These are phyloP conservation scores for Sesia bembeciformis DNA, from an alignment of 2,888 invertebrate genomes.

Conservation along the genomic window DNA sequence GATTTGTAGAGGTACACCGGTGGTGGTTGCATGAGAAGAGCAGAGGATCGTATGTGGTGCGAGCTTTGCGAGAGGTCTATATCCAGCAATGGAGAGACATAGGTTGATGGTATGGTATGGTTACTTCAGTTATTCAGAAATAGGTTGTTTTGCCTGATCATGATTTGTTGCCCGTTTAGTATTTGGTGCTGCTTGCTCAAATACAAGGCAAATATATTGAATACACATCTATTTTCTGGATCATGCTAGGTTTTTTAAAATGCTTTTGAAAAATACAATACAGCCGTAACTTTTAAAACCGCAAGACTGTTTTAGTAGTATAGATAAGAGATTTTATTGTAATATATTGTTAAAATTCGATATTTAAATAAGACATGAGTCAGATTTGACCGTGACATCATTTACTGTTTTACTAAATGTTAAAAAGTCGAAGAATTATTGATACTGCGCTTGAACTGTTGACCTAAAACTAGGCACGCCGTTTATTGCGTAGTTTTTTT, in stretches of 20 bases:
- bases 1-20: no score
- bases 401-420: constrained; percentile 58
- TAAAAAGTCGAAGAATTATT: constrained; percentile 61
- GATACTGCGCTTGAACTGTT: constrained; percentile 61
- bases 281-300: not conserved
- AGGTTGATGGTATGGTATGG: no score
- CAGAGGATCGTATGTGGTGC: no score
- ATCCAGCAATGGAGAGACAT: no score
- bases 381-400: constrained; percentile 58
- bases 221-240: constrained; percentile 6
- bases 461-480: constrained; percentile 53
- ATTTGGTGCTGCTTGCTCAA: no score
- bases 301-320: constrained; percentile 1
- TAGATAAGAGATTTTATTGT: constrained; percentile 34
- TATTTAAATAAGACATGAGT: constrained; percentile 52
- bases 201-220: not conserved
- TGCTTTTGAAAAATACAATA: not conserved
- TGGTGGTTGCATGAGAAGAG: no score
- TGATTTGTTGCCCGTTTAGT: no score
- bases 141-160: no score
- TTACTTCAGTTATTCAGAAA: no score
- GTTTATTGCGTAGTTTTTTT: constrained; percentile 34
- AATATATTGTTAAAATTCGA: constrained; percentile 24
- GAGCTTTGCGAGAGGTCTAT: no score
- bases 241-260: constrained; percentile 22